Conservation (phyloP, 2,113 vertebrate genomes). For the Agelaius phoeniceus region DNA sequence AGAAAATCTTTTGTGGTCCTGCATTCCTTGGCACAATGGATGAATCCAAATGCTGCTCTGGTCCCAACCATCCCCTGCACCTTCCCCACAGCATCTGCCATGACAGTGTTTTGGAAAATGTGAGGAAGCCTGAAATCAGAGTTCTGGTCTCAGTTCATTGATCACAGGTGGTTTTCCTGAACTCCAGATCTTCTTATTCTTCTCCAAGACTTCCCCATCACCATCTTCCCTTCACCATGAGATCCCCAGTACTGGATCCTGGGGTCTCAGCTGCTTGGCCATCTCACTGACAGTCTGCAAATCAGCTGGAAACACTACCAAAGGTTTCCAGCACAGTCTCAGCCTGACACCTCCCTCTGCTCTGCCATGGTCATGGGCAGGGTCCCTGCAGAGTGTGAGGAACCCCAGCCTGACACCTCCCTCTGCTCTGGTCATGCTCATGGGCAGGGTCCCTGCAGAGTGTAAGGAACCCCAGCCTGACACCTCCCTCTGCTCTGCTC, state of each 20-base stretch:
- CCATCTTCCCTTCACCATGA: not conserved
- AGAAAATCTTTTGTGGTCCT: not conserved
- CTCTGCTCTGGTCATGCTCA: too few species aligned
- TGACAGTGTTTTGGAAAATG: not conserved
- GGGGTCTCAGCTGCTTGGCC: not conserved
- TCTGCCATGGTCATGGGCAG: rapidly evolving
- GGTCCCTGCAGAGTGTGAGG: not conserved
- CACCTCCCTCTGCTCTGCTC: not conserved
- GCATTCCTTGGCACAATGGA: not conserved
- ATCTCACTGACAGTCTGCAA: too few species aligned
- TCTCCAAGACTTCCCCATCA: not conserved
- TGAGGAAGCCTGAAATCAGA: not conserved
- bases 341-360: not conserved
- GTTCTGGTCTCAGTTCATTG: not conserved
- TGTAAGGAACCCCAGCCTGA: not conserved
- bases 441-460: too few species aligned
- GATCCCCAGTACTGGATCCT: not conserved
- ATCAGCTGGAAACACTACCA: not conserved
- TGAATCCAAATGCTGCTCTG: not conserved
- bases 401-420: not conserved
- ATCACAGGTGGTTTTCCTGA: rapidly evolving
- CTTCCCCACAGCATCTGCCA: not conserved
- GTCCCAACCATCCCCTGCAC: not conserved
- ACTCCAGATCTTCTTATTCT: not conserved
- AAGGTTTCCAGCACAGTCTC: not conserved